A percentile compares a stretch with the other conserved stretches of the same genome.
Conservation (phyloP, 2,797 vertebrate genomes). For the Sebastes vulpes region DNA sequence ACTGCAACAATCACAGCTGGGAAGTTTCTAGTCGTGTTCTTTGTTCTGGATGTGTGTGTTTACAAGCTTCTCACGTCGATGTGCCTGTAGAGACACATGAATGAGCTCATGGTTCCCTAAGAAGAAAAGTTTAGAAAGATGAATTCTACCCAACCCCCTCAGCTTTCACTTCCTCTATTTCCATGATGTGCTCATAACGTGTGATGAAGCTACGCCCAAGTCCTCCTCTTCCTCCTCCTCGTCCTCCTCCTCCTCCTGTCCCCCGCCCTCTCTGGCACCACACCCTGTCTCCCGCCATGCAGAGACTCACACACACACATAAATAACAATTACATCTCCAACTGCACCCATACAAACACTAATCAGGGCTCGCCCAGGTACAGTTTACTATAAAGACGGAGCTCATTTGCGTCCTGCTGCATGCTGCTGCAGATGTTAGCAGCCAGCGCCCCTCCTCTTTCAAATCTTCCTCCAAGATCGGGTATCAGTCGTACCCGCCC, state of each 20-base stretch:
- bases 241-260: not conserved
- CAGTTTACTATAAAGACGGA: slow-evolving; percentile 41
- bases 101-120: not conserved
- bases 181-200: slow-evolving; percentile 16
- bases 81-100: not conserved
- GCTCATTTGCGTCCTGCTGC: not conserved
- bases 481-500: slow-evolving; percentile 41
- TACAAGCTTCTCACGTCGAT: not conserved
- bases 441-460: not conserved
- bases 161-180: slow-evolving; percentile 73
- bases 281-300: slow-evolving; percentile 49
- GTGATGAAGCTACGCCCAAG: slow-evolving; percentile 14
- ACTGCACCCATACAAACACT: slow-evolving; percentile 37
- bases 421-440: slow-evolving; percentile 34
- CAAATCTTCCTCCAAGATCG: slow-evolving; percentile 31
- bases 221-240: not conserved
- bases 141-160: slow-evolving; percentile 17
- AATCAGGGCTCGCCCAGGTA: slow-evolving; percentile 10
- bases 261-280: slow-evolving; percentile 34
- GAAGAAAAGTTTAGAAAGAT: not conserved
- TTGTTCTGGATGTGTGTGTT: not conserved
- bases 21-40: not conserved
- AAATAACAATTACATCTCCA: slow-evolving; percentile 39
- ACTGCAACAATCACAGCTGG: not conserved
- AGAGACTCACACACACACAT: slow-evolving; percentile 16